Percentiles rank a stretch among this genome's conserved stretches.
phyloP scores from a whole-genome alignment of 2,113 vertebrate genomes.

The Pimephales promelas region DNA sequence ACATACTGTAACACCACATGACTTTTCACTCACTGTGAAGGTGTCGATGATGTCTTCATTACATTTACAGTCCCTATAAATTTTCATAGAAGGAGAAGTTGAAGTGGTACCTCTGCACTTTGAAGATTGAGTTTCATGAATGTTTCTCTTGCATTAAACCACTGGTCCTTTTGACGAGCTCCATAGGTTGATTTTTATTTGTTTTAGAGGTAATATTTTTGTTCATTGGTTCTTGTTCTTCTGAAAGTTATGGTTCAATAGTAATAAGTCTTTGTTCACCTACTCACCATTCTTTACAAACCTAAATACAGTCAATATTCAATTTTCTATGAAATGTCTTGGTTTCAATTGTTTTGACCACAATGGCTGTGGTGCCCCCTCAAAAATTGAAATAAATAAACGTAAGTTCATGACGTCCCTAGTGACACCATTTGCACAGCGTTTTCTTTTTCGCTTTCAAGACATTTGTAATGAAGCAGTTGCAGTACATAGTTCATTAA shows the following conservation, averaged over 20 bases:
- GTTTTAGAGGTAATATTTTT: background rate
- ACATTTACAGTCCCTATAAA: constrained; percentile 11
- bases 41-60: constrained; percentile 18
- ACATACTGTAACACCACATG: constrained; percentile 40
- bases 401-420: background rate
- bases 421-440: background rate
- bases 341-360: no score
- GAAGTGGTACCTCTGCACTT: background rate
- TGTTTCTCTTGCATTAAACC: background rate
- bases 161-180: background rate
- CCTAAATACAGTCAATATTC: background rate
- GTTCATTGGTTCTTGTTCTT: background rate
- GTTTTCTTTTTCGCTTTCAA: background rate
- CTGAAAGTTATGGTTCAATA: background rate
- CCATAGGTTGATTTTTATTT: background rate
- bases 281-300: background rate
- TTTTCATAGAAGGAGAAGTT: background rate
- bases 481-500: background rate
- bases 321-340: background rate
- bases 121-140: background rate
- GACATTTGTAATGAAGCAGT: constrained; percentile 1
- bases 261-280: background rate
- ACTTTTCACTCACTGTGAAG: constrained; percentile 20
- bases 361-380: background rate
- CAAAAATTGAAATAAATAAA: background rate